Base-by-base conservation (phyloP, 2,888 invertebrate genomes). In the Pseudococcus longispinus region DNA sequence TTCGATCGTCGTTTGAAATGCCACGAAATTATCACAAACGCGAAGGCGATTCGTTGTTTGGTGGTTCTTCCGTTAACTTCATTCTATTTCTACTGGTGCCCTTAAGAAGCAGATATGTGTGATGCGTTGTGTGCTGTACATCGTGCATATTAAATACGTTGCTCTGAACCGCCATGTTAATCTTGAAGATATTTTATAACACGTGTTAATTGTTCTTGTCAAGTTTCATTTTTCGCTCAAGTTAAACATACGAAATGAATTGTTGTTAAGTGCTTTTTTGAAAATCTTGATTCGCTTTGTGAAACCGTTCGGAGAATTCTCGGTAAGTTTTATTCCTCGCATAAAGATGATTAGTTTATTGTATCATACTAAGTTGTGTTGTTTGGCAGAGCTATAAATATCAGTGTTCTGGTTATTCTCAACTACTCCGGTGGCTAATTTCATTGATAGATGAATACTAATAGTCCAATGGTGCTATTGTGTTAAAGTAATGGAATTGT, bases 131-230 rank as follows among this genome's bases (percentile, higher is more conserved):
- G 70, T 70, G 70, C 15, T 26, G 70, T 70, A 32, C 70, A 29
- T 70, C 70, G 70, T 60, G 70, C 18, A 70, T 70, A 18, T 29
- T 70, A 70, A 65, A 70, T 70, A 70, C 70, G 70, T 70, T 70
- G 70, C 29, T 29, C 29, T 2, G 29, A 70, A 70, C 70, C 29
- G 70, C 29, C 70, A 70, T 70, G 29, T 70, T 70, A 29, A 70
- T 29, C 18, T 70, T 70, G 9, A 23, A 23, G 0, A 60, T 23
- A 13, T 60, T 60, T 60, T 23, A 23, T 9, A 6, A 20, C 23
- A 60, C 60, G 60, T 60, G 60, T 60, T 60, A 23, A 60, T 60
- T 60, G 3, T 23, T 60, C 23, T 9, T 11, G 60, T 60, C 1
- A 9, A 60, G 60, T 60, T 60, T 60, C 23, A 23, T 60, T 20